Percentiles rank a stretch among this genome's conserved stretches.
Evolutionary conservation across 2,888 invertebrate genomes (phyloP).

Genomic region (Opisthograptis luteolata): DNA sequence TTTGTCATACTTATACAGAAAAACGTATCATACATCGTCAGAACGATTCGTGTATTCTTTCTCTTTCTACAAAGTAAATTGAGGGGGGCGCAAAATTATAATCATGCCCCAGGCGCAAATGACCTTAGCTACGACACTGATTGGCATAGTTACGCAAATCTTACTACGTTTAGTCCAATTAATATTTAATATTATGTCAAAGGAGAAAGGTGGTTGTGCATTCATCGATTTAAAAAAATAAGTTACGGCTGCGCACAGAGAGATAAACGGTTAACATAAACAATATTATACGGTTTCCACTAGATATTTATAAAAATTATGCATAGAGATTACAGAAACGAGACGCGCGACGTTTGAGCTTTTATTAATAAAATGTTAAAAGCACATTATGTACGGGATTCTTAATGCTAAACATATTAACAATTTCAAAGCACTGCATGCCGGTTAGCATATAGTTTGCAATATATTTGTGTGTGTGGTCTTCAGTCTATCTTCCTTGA

Average conservation of each 20-base stretch:
- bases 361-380: slow-evolving; percentile 13
- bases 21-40: too few species aligned
- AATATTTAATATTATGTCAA: too few species aligned
- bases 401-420: slow-evolving; percentile 9
- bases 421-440: slow-evolving; percentile 27
- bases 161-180: too few species aligned
- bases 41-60: too few species aligned
- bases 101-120: too few species aligned
- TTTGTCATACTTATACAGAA: too few species aligned
- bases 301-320: slow-evolving; percentile 35
- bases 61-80: too few species aligned
- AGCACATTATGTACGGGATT: slow-evolving; percentile 10
- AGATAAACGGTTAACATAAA: slow-evolving; percentile 39
- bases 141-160: too few species aligned
- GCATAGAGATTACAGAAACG: slow-evolving; percentile 22
- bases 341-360: slow-evolving; percentile 10
- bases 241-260: slow-evolving; percentile 49
- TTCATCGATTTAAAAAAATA: slow-evolving; percentile 55
- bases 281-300: slow-evolving; percentile 29
- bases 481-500: slow-evolving; percentile 48
- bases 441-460: slow-evolving; percentile 30
- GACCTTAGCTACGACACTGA: too few species aligned
- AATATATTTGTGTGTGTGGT: slow-evolving; percentile 62
- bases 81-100: too few species aligned
- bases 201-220: slow-evolving; percentile 53